phyloP scores from a whole-genome alignment of 2,113 vertebrate species.

The Tyrannus savana region DNA sequence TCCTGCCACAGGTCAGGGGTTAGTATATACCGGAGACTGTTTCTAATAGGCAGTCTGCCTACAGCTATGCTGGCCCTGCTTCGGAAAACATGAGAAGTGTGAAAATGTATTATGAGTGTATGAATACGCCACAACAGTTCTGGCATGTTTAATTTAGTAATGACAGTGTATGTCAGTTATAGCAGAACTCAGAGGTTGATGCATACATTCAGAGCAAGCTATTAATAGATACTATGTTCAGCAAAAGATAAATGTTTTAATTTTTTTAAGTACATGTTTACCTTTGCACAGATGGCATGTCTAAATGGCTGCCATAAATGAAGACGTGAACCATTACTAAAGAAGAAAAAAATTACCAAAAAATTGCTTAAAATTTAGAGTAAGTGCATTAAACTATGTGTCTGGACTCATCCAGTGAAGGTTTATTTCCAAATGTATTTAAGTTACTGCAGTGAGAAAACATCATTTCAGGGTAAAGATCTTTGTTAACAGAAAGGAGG shows the following conservation, averaged over 20 bases:
- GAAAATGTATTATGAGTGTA: not conserved
- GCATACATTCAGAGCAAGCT: not conserved
- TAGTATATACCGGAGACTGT: not conserved
- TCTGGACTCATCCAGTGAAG: not conserved
- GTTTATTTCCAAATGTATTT: constrained; percentile 25
- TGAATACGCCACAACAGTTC: not conserved
- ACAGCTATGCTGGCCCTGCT: not conserved
- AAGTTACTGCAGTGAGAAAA: constrained; percentile 19
- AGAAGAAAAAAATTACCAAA: not conserved
- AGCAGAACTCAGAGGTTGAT: not conserved
- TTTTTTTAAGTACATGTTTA: not conserved
- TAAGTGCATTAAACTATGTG: not conserved
- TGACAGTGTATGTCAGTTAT: not conserved
- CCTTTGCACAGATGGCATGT: not conserved
- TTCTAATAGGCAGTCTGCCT: not conserved
- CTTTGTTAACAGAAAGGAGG: constrained; percentile 13
- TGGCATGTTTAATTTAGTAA: constrained; percentile 11
- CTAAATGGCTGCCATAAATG: not conserved
- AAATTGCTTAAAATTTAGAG: not conserved
- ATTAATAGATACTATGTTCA: not conserved
- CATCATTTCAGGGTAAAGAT: constrained; percentile 4
- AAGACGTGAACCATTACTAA: not conserved
- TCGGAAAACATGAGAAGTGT: not conserved
- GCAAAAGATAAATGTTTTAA: not conserved
- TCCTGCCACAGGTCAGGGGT: not conserved